Evolutionary conservation across 1,140 invertebrate species (phyloP).

Genomic region (Platyscapa corneri): DNA sequence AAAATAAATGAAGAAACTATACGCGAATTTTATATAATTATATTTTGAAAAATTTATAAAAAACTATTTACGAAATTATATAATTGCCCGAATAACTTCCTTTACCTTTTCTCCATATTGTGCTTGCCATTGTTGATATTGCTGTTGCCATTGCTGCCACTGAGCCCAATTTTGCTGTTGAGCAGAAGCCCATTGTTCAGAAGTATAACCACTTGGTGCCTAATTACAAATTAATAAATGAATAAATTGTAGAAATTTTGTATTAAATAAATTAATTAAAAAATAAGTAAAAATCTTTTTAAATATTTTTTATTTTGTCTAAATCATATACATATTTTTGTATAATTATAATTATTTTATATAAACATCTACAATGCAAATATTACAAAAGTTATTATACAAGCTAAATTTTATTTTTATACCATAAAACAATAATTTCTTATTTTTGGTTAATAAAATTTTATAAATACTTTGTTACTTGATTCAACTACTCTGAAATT

Average conservation of each 20-base stretch:
- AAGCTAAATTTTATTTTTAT: too few species aligned
- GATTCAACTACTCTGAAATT: too few species aligned
- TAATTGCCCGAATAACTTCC: background rate
- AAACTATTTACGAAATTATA: constrained; percentile 35
- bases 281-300: background rate
- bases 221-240: constrained; percentile 56
- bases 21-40: background rate
- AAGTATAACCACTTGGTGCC: constrained; percentile 78
- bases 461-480: too few species aligned
- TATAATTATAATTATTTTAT: too few species aligned
- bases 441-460: background rate
- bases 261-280: background rate
- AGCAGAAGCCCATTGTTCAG: constrained; percentile 81
- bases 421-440: background rate
- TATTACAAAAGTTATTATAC: background rate
- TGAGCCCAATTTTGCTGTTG: constrained; percentile 89
- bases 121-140: constrained; percentile 88
- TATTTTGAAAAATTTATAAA: background rate
- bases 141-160: constrained; percentile 89
- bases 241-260: background rate
- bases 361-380: background rate
- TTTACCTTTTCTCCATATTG: constrained; percentile 86
- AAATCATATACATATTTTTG: too few species aligned
- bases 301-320: background rate
- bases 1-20: background rate